These are phyloP conservation scores for Plebejus argus DNA, from an alignment of 2,888 invertebrate species.

Conservation along the genomic window DNA sequence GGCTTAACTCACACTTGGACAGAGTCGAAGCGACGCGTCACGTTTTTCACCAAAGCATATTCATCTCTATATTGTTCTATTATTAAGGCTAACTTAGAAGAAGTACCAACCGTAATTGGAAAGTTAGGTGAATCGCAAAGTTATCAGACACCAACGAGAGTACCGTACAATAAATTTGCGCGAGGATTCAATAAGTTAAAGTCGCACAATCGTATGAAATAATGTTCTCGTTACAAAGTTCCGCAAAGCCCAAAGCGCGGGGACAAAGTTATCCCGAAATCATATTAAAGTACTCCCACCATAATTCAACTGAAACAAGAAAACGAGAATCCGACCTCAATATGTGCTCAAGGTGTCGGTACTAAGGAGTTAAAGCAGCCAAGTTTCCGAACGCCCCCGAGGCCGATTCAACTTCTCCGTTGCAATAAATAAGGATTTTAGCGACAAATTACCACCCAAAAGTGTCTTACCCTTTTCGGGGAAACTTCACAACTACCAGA, in stretches of 20 bases:
- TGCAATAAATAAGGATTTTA: conserved; percentile 80
- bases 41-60: too few species aligned
- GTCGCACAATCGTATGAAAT: conserved; percentile 21
- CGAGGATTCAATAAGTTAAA: conserved; percentile 14
- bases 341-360: conserved; percentile 76
- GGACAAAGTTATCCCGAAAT: conserved; percentile 53
- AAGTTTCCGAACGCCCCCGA: conserved; percentile 74
- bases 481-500: conserved; percentile 65
- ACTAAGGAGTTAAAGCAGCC: conserved; percentile 75
- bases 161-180: background rate
- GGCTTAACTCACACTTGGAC: too few species aligned
- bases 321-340: conserved; percentile 74
- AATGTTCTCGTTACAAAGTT: conserved; percentile 30
- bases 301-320: conserved; percentile 73
- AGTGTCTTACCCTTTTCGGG: conserved; percentile 70
- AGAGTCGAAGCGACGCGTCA: too few species aligned
- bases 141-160: background rate
- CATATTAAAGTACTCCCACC: conserved; percentile 63
- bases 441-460: conserved; percentile 78
- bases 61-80: too few species aligned
- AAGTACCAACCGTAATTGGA: background rate
- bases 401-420: conserved; percentile 75
- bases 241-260: conserved; percentile 33
- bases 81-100: background rate
- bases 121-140: background rate